Percentiles rank a stretch among this genome's conserved stretches.
phyloP scores from a whole-genome alignment of 2,113 vertebrate species.

The Bambusicola thoracicus region DNA sequence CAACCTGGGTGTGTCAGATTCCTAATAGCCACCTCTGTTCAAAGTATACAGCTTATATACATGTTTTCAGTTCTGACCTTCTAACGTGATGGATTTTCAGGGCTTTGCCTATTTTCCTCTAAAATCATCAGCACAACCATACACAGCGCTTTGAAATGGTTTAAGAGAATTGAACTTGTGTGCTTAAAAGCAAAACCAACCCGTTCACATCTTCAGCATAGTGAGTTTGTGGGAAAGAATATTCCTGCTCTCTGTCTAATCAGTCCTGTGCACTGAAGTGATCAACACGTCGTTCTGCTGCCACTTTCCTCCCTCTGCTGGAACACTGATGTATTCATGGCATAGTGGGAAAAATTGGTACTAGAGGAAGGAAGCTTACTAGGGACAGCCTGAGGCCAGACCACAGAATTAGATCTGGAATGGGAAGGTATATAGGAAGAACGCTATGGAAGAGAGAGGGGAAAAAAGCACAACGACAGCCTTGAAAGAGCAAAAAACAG shows the following conservation, averaged over 20 bases:
- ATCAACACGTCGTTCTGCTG: slow-evolving; percentile 58
- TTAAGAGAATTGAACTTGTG: background rate
- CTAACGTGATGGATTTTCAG: background rate
- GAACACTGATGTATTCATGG: slow-evolving; percentile 38
- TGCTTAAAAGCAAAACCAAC: slow-evolving; percentile 6
- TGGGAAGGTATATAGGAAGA: background rate
- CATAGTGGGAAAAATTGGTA: slow-evolving; percentile 12
- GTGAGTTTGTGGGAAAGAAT: slow-evolving; percentile 4
- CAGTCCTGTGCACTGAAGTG: slow-evolving; percentile 28
- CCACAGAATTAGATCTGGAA: slow-evolving; percentile 16
- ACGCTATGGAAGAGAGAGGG: background rate
- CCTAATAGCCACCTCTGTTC: background rate
- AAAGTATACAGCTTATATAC: background rate
- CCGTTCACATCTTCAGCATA: background rate
- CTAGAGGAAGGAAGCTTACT: slow-evolving; percentile 3
- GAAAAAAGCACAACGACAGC: background rate
- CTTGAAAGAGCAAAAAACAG: background rate
- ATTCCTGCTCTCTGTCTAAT: slow-evolving; percentile 45
- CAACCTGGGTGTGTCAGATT: background rate
- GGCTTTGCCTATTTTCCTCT: background rate
- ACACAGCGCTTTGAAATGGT: background rate
- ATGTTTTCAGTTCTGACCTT: slow-evolving; percentile 23
- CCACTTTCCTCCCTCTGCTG: slow-evolving; percentile 62
- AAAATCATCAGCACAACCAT: background rate
- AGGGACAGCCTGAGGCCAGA: slow-evolving; percentile 2